phyloP scores from a whole-genome alignment of 2,888 invertebrate species.

The Deilephila porcellus region DNA sequence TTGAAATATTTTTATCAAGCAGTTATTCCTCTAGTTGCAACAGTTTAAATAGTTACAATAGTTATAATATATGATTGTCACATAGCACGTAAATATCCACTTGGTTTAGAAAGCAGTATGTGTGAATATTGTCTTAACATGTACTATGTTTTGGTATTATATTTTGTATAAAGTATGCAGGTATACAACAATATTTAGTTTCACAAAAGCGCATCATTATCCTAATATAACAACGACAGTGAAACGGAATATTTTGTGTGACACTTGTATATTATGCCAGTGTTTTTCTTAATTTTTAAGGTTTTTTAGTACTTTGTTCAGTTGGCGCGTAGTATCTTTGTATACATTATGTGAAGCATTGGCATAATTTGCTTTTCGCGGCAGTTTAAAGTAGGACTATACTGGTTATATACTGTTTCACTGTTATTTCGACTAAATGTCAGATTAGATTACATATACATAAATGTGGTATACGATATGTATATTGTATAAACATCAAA shows the following conservation, averaged over 20 bases:
- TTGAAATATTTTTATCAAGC: conserved; percentile 17
- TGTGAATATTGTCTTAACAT: conserved; percentile 14
- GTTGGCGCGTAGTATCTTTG: neutral
- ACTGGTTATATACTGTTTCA: conserved; percentile 4
- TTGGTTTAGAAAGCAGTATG: conserved; percentile 25
- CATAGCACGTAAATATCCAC: conserved; percentile 14
- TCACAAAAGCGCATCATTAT: conserved; percentile 20
- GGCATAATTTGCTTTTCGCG: conserved; percentile 11
- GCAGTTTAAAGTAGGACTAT: neutral
- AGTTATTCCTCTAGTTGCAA: conserved; percentile 14
- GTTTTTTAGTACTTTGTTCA: neutral
- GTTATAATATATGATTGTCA: neutral
- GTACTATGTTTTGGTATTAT: conserved; percentile 24
- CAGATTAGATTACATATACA: neutral
- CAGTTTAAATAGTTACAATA: neutral
- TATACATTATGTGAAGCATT: neutral
- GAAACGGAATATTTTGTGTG: conserved; percentile 9
- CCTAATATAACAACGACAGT: conserved; percentile 22
- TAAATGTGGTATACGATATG: neutral
- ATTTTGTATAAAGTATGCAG: conserved; percentile 12
- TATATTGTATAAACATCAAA: conserved; percentile 1
- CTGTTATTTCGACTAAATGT: conserved; percentile 13
- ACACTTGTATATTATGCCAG: conserved; percentile 7
- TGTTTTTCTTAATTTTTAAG: neutral
- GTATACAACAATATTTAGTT: conserved; percentile 20